These are phyloP conservation scores for Chrysolina haemoptera DNA, from an alignment of 2,888 invertebrate species.

Conservation along the genomic window DNA sequence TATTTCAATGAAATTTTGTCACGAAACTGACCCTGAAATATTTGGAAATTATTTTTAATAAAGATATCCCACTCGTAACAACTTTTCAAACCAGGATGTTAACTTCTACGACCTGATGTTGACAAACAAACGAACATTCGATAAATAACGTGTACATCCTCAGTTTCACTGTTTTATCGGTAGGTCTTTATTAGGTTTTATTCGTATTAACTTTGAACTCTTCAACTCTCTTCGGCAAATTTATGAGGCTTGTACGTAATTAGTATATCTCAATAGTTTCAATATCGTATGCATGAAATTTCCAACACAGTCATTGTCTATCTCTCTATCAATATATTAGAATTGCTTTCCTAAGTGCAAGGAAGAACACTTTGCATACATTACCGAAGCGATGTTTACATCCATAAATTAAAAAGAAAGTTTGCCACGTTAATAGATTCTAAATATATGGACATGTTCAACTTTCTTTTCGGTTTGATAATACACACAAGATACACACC, in stretches of 20 bases:
- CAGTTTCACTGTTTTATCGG: too few relatives aligned
- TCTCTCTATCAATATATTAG: not conserved
- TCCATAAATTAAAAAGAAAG: slow-evolving; percentile 32
- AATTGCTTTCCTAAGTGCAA: slow-evolving; percentile 17
- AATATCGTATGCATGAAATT: slow-evolving; percentile 1
- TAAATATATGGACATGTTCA: slow-evolving; percentile 22
- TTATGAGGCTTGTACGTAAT: not conserved
- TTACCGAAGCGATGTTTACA: slow-evolving; percentile 17
- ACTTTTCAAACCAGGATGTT: too few relatives aligned
- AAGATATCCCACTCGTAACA: too few relatives aligned
- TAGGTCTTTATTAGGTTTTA: too few relatives aligned
- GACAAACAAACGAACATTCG: too few relatives aligned
- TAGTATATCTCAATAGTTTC: slow-evolving; percentile 8
- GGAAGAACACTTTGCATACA: slow-evolving; percentile 24
- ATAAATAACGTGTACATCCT: too few relatives aligned
- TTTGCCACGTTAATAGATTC: slow-evolving; percentile 12
- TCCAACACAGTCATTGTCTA: not conserved
- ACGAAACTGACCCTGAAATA: too few relatives aligned
- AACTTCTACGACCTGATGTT: too few relatives aligned
- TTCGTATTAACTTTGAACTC: too few relatives aligned
- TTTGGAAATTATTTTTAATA: too few relatives aligned
- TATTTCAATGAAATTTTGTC: too few relatives aligned
- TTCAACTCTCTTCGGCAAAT: slow-evolving; percentile 9
- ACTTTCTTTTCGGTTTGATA: slow-evolving; percentile 22
- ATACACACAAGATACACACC: not conserved